Percentiles rank a stretch among this genome's conserved stretches.
These are phyloP conservation scores for Lepisosteus oculatus DNA, from an alignment of 2,113 vertebrate species.

Conservation along the genomic window DNA sequence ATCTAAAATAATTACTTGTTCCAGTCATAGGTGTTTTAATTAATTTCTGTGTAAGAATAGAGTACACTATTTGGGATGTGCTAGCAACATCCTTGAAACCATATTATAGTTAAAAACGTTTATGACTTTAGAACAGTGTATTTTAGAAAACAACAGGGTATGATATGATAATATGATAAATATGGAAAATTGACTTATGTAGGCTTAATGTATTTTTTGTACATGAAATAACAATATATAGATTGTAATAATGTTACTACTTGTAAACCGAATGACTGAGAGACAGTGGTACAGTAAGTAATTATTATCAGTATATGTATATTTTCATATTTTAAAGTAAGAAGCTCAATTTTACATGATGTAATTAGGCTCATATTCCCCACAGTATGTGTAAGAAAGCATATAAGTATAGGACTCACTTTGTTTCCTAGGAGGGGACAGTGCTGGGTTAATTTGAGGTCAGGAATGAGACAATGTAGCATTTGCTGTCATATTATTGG, in stretches of 20 bases:
- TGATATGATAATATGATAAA: no score
- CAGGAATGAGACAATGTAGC: background rate
- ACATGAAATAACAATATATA: no score
- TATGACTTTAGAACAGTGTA: background rate
- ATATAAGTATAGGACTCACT: background rate
- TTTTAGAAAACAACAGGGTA: background rate
- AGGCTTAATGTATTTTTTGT: no score
- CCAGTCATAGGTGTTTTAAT: slow-evolving; percentile 16
- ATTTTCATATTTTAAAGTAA: no score
- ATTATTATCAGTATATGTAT: no score
- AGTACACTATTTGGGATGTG: background rate
- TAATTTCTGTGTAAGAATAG: slow-evolving; percentile 6
- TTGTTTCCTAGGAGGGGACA: background rate
- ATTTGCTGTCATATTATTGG: background rate
- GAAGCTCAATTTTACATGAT: no score
- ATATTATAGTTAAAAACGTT: background rate
- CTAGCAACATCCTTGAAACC: background rate
- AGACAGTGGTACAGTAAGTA: no score
- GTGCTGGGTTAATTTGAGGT: slow-evolving; percentile 8
- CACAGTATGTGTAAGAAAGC: background rate
- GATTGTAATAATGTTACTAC: no score
- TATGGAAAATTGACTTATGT: no score
- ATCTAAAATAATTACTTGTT: slow-evolving; percentile 18
- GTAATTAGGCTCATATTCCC: no score
- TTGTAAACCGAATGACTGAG: no score